Evolutionary conservation across 2,888 invertebrate genomes (phyloP).

Genomic region (Euphydryas editha): DNA sequence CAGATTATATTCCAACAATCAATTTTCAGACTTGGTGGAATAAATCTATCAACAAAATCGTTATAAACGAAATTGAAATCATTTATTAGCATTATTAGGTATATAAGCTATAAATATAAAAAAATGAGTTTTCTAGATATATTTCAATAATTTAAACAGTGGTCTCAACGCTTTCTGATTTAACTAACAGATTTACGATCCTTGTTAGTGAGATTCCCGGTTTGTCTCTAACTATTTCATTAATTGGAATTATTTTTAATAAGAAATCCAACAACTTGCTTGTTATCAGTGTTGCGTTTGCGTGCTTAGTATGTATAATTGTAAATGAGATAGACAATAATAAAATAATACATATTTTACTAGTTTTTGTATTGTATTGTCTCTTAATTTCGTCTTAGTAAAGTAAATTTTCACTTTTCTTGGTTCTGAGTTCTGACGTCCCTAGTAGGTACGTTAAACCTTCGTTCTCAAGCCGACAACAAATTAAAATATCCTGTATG

Average conservation of each 20-base stretch:
- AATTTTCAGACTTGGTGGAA: too few species aligned
- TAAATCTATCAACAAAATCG: too few species aligned
- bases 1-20: too few species aligned
- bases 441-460: too few species aligned
- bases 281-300: not conserved
- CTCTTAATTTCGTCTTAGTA: too few species aligned
- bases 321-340: not conserved
- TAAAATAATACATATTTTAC: too few species aligned
- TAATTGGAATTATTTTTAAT: slow-evolving; percentile 20
- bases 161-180: slow-evolving; percentile 41
- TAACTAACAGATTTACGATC: slow-evolving; percentile 12
- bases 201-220: slow-evolving; percentile 13
- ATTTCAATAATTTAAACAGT: slow-evolving; percentile 20
- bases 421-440: too few species aligned
- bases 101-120: not conserved
- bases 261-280: not conserved
- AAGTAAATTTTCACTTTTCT: too few species aligned
- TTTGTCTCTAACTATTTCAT: slow-evolving; percentile 21
- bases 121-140: slow-evolving; percentile 3
- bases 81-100: not conserved
- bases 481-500: too few species aligned
- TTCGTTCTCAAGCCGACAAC: too few species aligned
- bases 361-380: too few species aligned
- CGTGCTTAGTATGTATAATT: not conserved
- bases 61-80: not conserved